Conservation (phyloP, 23 tunicate genomes). For the Halocynthia roretzi region DNA sequence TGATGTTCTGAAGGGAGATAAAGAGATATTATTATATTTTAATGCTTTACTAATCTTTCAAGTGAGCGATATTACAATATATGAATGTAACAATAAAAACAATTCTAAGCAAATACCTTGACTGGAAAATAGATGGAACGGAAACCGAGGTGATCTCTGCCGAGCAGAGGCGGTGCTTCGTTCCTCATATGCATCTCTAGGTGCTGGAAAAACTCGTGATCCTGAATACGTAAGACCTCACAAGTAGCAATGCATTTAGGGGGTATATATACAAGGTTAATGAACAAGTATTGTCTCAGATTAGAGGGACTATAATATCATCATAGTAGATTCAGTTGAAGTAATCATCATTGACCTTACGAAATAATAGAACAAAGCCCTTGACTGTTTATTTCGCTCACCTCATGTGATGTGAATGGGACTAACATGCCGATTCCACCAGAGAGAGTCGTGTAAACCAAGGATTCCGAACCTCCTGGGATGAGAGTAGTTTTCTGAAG, state of each 20-base stretch:
- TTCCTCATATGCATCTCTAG: conserved; percentile 96
- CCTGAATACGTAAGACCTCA: conserved; percentile 20
- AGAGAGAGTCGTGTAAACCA: conserved; percentile 92
- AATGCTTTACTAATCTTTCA: background rate
- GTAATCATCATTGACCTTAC: background rate
- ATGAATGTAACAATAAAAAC: background rate
- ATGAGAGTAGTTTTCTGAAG: conserved; percentile 81
- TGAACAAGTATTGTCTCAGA: background rate
- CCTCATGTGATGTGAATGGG: conserved; percentile 94
- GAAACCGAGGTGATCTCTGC: conserved; percentile 92
- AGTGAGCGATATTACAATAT: background rate
- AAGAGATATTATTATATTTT: background rate
- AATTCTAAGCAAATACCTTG: conserved; percentile 54
- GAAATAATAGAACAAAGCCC: background rate
- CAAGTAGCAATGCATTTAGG: background rate
- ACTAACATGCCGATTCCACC: conserved; percentile 96
- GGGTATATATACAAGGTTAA: background rate
- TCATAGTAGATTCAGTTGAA: background rate
- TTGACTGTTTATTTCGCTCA: conserved; percentile 5
- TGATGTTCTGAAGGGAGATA: conserved; percentile 49
- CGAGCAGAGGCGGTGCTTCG: conserved; percentile 78
- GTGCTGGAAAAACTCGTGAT: conserved; percentile 95
- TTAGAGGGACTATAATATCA: background rate
- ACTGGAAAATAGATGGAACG: conserved; percentile 86
- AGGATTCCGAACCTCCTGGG: conserved; percentile 89